These are phyloP conservation scores for Toxostoma redivivum DNA, from an alignment of 2,113 vertebrate species.

Conservation along the genomic window DNA sequence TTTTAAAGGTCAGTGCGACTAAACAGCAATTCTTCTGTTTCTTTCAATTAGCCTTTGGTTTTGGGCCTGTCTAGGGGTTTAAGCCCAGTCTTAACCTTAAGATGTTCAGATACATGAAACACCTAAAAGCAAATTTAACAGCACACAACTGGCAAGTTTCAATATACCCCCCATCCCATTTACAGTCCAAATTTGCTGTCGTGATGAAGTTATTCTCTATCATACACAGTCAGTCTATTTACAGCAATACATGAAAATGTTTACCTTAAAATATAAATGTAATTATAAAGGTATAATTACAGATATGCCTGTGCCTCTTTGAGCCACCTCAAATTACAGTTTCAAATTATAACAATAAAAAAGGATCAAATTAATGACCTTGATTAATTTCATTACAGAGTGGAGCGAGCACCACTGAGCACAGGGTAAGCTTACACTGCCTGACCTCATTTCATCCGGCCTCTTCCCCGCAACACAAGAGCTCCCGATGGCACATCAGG, in stretches of 20 bases:
- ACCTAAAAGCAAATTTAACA: not conserved
- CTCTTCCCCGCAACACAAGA: not conserved
- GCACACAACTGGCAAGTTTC: not conserved
- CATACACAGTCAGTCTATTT: not conserved
- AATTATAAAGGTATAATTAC: conserved; percentile 45
- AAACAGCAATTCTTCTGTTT: not conserved
- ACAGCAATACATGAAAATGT: conserved; percentile 11
- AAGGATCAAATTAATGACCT: conserved; percentile 14
- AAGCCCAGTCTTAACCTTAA: not conserved
- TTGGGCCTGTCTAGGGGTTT: not conserved
- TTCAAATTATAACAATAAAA: conserved; percentile 30
- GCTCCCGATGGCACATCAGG: not conserved
- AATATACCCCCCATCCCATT: not conserved
- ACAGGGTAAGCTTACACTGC: not conserved
- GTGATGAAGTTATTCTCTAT: not conserved
- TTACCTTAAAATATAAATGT: conserved; percentile 37
- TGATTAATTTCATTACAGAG: conserved; percentile 34
- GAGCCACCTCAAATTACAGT: conserved; percentile 23
- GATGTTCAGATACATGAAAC: not conserved
- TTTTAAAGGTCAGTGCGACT: not conserved
- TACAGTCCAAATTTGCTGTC: not conserved
- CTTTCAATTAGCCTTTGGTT: not conserved
- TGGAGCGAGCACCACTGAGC: rapidly evolving
- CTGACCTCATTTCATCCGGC: conserved; percentile 6
- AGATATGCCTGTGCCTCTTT: not conserved